These are phyloP conservation scores for Anarrhichthys ocellatus DNA, from an alignment of 2,113 vertebrate genomes.

Conservation along the genomic window DNA sequence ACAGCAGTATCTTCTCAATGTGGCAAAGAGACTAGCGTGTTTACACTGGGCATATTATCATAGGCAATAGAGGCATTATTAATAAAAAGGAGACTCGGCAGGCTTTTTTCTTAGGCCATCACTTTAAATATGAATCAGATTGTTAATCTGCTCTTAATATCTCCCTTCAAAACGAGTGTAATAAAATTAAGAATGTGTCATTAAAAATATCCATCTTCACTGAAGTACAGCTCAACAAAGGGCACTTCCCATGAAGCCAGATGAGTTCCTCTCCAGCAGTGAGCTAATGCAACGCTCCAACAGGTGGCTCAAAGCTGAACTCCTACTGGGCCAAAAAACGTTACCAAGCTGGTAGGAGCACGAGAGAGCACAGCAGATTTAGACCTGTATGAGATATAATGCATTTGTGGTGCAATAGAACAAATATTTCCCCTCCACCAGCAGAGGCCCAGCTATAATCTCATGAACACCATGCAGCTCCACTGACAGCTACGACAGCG, in stretches of 20 bases:
- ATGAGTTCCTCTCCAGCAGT: slow-evolving; percentile 39
- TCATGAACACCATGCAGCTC: slow-evolving; percentile 9
- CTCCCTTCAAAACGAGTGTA: not conserved
- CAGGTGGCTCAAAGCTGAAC: slow-evolving; percentile 48
- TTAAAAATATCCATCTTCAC: slow-evolving; percentile 4
- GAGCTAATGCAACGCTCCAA: slow-evolving; percentile 29
- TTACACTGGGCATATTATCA: not conserved
- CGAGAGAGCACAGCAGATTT: not conserved
- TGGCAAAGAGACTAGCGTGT: not conserved
- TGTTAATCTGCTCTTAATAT: not conserved
- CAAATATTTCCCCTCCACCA: not conserved
- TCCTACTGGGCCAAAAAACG: slow-evolving; percentile 1
- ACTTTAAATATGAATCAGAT: not conserved
- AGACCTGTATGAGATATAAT: no score
- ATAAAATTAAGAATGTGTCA: not conserved
- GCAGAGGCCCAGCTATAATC: not conserved
- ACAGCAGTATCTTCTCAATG: not conserved
- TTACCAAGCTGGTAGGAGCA: not conserved
- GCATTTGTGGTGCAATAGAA: not conserved
- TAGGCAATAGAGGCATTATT: not conserved
- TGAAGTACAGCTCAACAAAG: slow-evolving; percentile 6
- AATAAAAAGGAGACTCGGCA: not conserved
- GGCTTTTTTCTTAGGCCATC: not conserved
- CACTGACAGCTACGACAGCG: not conserved
- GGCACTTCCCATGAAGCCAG: slow-evolving; percentile 27